Evolutionary conservation across 1,140 invertebrate species (phyloP).

Genomic region (Thereuonema tuberculata): DNA sequence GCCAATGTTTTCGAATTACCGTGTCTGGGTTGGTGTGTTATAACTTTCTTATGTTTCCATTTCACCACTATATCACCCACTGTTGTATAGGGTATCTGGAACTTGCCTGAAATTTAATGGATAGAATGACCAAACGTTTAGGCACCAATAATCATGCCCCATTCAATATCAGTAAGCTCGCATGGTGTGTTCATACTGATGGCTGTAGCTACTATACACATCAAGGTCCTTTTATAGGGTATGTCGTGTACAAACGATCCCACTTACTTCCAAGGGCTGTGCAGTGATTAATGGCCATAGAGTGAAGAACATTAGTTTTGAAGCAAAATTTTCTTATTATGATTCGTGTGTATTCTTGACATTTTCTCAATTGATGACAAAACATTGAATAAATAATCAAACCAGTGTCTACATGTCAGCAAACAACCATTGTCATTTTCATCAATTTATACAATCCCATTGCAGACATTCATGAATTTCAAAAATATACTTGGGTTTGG

Average conservation of each 20-base stretch:
- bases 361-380: no score
- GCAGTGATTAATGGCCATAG: no score
- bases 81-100: background rate
- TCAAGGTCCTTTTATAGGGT: background rate
- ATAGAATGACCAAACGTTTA: background rate
- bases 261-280: background rate
- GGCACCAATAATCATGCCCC: background rate
- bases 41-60: background rate
- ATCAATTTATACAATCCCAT: no score
- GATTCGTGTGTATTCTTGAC: no score
- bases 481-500: no score
- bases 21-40: background rate
- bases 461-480: no score
- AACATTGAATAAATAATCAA: no score
- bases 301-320: no score
- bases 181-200: background rate
- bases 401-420: no score
- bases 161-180: background rate
- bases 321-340: no score
- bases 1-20: background rate
- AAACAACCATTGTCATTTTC: no score
- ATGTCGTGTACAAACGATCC: background rate
- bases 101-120: background rate
- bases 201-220: background rate
- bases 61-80: background rate